Evolutionary conservation across 1,140 invertebrate genomes (phyloP), one percentile per base, ranked within the genome.

Genomic region (Drosophila tsacasi): DNA sequence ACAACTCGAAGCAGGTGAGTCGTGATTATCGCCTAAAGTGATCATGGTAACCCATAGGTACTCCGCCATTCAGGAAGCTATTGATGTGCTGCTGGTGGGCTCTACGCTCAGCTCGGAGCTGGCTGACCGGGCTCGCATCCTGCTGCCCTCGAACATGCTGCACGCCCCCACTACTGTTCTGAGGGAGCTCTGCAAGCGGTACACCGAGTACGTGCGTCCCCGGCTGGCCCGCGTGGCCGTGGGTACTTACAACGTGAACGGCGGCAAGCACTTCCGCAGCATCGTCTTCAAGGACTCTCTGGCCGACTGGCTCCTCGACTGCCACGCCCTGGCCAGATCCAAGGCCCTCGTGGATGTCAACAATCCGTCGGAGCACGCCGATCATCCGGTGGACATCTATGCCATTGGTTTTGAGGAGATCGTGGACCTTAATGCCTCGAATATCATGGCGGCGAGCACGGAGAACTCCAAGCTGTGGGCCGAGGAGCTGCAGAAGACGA

Each of bases 331-430:
- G 39, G 87, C 90, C 15, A 74, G 91, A 13, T 92, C 90, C n/a
- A 93, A 91, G 42, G 92, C 93, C 19, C 84, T 95, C 17, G 93
- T 95, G 0, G 93, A 94, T 83, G 85, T 93, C 8, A 93, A 92
- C 44, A 91, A 93, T 80, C 87, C 92, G 0, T 93, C 93, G 23
- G 93, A 93, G 37, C 83, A 93, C 71, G 81, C 74, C 71, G 94
- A 94, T 80, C 94, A 95, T 76, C 96, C 96, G 44, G 95, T 97
- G 37, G 98, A 99, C 93, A 97, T 99, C 62, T 99, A 97, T 95
- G 98, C 98, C 5, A 98, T 99, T 92, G 99, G 99, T 21, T 99
- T 99, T 94, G 97, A 99, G 94, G 99, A 99, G 95, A 99, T 99
- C 80, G 99, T 99, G 12, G 99, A 99, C 94, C 94, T 99, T 50